Percentiles rank a stretch among this genome's conserved stretches.
Conservation (phyloP, 2,797 vertebrate species). For the Aselliscus stoliczkanus region DNA sequence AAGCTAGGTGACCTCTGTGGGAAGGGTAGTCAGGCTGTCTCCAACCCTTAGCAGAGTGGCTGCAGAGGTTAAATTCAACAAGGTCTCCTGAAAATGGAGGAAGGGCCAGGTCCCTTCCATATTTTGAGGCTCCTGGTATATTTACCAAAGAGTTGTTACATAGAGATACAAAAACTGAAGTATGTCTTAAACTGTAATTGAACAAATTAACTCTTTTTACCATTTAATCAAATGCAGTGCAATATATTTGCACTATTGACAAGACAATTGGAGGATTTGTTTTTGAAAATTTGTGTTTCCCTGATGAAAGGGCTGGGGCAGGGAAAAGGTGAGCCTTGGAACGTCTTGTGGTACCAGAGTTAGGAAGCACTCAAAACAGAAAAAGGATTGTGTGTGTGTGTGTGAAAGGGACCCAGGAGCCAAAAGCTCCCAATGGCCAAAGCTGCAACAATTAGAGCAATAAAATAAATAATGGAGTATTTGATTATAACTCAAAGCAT, state of each 20-base stretch:
- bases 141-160: neutral
- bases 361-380: neutral
- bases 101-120: neutral
- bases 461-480: neutral
- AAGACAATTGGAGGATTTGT: neutral
- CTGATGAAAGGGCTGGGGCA: neutral
- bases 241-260: neutral
- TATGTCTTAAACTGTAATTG: neutral
- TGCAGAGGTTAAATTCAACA: neutral
- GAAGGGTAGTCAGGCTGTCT: neutral
- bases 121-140: neutral
- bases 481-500: neutral
- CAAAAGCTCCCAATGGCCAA: neutral
- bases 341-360: neutral
- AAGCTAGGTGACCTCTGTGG: neutral
- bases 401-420: neutral
- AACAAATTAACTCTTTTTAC: slow-evolving; percentile 14
- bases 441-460: neutral
- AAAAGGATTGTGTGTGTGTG: neutral
- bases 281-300: neutral
- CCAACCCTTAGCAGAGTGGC: neutral
- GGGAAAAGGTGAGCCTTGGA: neutral
- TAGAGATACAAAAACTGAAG: neutral
- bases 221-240: neutral
- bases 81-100: neutral